Percentiles rank a stretch among this genome's conserved stretches.
Evolutionary conservation across 2,797 vertebrate genomes (phyloP).

Genomic region (Cyclura pinguis): DNA sequence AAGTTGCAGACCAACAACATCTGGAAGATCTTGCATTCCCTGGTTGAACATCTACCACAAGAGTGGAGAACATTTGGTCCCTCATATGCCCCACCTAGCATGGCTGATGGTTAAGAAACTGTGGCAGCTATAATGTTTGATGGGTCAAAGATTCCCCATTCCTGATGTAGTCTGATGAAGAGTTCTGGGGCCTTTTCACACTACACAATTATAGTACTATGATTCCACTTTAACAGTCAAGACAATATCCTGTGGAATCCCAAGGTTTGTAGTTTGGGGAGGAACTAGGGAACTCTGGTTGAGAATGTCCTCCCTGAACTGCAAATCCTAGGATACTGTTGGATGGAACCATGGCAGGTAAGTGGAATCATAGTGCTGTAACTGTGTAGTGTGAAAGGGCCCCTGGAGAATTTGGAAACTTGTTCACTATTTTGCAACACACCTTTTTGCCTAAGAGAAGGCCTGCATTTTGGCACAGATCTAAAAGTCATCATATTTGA

Average conservation of each 20-base stretch:
- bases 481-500: background rate
- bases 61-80: background rate
- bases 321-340: no score
- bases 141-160: background rate
- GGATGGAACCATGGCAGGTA: no score
- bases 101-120: background rate
- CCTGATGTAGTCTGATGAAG: background rate
- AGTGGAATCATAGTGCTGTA: no score
- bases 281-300: no score
- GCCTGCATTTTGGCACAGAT: background rate
- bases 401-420: background rate
- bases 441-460: background rate
- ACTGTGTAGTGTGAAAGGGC: no score
- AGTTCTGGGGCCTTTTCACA: no score
- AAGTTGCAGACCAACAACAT: background rate
- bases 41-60: background rate
- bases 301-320: no score
- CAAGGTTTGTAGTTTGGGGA: no score
- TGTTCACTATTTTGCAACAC: background rate
- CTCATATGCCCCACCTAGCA: background rate
- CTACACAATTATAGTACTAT: no score
- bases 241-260: no score
- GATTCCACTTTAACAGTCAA: no score
- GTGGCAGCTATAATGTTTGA: background rate
- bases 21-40: background rate